These are phyloP conservation scores for Selene dorsalis DNA, from an alignment of 2,797 vertebrate genomes.

Conservation along the genomic window DNA sequence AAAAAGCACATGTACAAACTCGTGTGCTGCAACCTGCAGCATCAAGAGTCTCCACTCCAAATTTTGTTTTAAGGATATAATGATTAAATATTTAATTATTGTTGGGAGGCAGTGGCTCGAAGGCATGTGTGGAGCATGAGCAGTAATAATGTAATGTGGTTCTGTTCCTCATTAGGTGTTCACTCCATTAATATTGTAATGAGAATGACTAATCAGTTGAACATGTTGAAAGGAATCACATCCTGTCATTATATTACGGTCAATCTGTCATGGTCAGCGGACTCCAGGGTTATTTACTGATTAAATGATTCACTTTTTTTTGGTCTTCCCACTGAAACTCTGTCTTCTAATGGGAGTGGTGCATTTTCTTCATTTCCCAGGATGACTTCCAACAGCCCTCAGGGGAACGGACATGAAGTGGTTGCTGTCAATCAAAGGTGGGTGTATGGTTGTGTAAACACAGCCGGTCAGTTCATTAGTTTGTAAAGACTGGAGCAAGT, in stretches of 20 bases:
- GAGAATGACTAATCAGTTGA: background rate
- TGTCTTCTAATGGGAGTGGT: slow-evolving; percentile 6
- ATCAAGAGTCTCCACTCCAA: background rate
- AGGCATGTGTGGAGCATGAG: background rate
- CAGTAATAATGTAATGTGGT: background rate
- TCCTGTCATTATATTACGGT: slow-evolving; percentile 1
- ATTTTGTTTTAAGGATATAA: background rate
- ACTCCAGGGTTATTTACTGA: slow-evolving; percentile 11
- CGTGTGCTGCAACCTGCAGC: background rate
- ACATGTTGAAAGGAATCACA: slow-evolving; percentile 1
- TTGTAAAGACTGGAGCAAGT: background rate
- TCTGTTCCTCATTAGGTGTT: background rate
- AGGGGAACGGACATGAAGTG: background rate
- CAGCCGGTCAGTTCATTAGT: background rate
- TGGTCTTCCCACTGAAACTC: background rate
- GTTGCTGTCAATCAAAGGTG: slow-evolving; percentile 18
- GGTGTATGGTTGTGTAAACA: slow-evolving; percentile 24
- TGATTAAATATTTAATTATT: background rate
- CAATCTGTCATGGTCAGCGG: slow-evolving; percentile 18
- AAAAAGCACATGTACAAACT: slow-evolving; percentile 6
- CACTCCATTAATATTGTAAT: background rate
- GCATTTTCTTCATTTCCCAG: slow-evolving; percentile 21
- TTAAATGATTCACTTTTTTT: slow-evolving; percentile 1
- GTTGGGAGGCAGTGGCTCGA: background rate
- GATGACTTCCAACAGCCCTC: slow-evolving; percentile 21